These are phyloP conservation scores for Coremacera marginata DNA, from an alignment of 2,888 invertebrate species.

Conservation along the genomic window DNA sequence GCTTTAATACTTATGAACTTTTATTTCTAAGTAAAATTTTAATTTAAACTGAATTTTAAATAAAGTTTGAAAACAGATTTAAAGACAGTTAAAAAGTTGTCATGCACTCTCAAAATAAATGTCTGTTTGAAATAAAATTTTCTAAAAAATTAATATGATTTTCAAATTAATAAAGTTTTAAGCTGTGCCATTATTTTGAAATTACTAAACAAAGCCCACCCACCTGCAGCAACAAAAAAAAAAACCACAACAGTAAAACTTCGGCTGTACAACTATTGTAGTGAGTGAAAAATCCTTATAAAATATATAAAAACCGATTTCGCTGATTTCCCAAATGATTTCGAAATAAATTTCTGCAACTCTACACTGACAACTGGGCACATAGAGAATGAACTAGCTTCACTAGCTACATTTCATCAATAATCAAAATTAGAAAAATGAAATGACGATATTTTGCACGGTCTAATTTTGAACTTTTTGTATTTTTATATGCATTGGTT, in stretches of 20 bases:
- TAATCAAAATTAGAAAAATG: conserved; percentile 29
- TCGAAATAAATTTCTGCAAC: conserved; percentile 38
- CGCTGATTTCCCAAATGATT: conserved; percentile 55
- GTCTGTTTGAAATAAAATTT: no score
- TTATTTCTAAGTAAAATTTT: no score
- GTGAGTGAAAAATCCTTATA: neutral
- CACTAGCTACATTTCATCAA: conserved; percentile 1
- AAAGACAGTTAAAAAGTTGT: no score
- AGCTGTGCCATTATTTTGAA: no score
- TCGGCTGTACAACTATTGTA: neutral
- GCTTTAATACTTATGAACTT: no score
- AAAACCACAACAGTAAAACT: conserved; percentile 18
- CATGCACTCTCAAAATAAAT: no score
- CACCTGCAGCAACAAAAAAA: neutral
- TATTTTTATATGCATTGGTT: neutral
- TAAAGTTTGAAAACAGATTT: no score
- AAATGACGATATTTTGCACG: neutral
- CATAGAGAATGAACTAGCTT: neutral
- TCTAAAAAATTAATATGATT: no score
- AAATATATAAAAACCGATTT: conserved; percentile 48
- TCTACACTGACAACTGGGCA: neutral
- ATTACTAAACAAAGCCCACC: neutral
- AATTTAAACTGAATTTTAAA: no score
- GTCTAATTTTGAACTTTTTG: neutral
- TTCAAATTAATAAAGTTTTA: no score